Evolutionary conservation across 2,797 vertebrate genomes (phyloP).

Genomic region (Lagocephalus sceleratus): DNA sequence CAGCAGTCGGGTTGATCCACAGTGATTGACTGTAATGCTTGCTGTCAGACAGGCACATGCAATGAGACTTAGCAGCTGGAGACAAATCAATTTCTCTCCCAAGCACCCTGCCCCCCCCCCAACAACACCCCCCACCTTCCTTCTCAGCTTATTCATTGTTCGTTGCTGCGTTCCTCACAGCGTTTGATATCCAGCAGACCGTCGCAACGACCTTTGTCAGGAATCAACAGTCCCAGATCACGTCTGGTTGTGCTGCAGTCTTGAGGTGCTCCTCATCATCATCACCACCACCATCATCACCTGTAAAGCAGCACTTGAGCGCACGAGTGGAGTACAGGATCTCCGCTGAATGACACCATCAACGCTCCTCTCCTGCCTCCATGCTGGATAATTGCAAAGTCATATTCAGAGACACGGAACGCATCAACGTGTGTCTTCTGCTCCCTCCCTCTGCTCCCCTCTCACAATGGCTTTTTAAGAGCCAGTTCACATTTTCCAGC

Average conservation of each 20-base stretch:
- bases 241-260: constrained; percentile 15
- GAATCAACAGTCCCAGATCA: constrained; percentile 19
- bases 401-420: background rate
- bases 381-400: constrained; percentile 8
- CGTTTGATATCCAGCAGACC: constrained; percentile 39
- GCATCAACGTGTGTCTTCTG: background rate
- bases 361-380: background rate
- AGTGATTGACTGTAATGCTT: constrained; percentile 77
- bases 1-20: constrained; percentile 62
- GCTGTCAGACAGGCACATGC: constrained; percentile 66
- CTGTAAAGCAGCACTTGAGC: constrained; percentile 2
- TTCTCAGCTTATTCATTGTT: constrained; percentile 22
- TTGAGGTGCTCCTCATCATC: constrained; percentile 15
- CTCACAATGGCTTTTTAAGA: constrained; percentile 3
- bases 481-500: constrained; percentile 3
- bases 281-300: constrained; percentile 7
- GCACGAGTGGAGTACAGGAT: background rate
- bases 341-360: constrained; percentile 13
- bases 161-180: constrained; percentile 22
- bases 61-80: constrained; percentile 69
- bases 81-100: constrained; percentile 74
- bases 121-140: constrained; percentile 5
- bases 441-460: too few species aligned
- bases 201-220: constrained; percentile 40
- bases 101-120: background rate